These are phyloP conservation scores for Sebastolobus altivelis DNA, from an alignment of 2,797 vertebrate species.

Conservation along the genomic window DNA sequence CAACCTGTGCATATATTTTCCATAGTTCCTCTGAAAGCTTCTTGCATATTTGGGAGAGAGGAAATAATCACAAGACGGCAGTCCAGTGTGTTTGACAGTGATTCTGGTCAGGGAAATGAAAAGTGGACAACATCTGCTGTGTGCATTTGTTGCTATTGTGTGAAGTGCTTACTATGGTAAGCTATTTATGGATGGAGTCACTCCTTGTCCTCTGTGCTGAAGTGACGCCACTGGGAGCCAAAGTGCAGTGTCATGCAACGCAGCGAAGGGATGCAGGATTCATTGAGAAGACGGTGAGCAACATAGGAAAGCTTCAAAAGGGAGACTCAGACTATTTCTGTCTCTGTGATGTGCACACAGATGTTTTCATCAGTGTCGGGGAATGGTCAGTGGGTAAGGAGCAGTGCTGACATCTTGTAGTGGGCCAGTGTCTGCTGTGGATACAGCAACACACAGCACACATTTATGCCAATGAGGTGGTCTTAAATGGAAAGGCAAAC, in stretches of 20 bases:
- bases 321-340: slow-evolving; percentile 2
- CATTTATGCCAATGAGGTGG: background rate
- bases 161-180: slow-evolving; percentile 47
- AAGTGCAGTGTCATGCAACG: slow-evolving; percentile 51
- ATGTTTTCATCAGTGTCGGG: slow-evolving; percentile 19
- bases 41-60: slow-evolving; percentile 2
- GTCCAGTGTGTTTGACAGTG: background rate
- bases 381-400: background rate
- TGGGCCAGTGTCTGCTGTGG: slow-evolving; percentile 33
- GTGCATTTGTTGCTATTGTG: slow-evolving; percentile 28
- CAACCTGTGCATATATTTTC: slow-evolving; percentile 7
- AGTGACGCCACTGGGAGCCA: slow-evolving; percentile 34
- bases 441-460: slow-evolving; percentile 10
- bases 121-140: slow-evolving; percentile 35
- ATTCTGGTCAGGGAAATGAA: slow-evolving; percentile 22
- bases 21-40: background rate
- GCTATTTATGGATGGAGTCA: slow-evolving; percentile 56
- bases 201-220: slow-evolving; percentile 45
- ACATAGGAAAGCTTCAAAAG: slow-evolving; percentile 2
- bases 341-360: slow-evolving; percentile 31
- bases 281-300: slow-evolving; percentile 10
- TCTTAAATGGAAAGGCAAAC: background rate
- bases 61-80: slow-evolving; percentile 5
- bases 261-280: slow-evolving; percentile 20
- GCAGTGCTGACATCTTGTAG: slow-evolving; percentile 15